A percentile compares a stretch with the other conserved stretches of the same genome.
Evolutionary conservation across 2,113 vertebrate species (phyloP).

Genomic region (Thunnus maccoyii): DNA sequence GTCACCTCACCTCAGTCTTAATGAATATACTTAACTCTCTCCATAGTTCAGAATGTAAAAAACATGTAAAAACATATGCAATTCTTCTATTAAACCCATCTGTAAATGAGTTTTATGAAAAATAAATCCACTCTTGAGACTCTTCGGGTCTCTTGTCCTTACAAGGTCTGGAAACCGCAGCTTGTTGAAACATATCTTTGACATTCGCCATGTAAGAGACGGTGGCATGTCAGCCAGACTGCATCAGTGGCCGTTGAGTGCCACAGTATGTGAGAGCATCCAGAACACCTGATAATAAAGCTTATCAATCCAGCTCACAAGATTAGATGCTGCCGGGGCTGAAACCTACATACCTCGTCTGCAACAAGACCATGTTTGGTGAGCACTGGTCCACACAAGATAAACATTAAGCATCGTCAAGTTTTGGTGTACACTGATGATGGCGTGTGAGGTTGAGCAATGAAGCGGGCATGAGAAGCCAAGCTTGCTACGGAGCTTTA

Average conservation of each 20-base stretch:
- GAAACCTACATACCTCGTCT: slow-evolving; percentile 66
- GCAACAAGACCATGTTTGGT: slow-evolving; percentile 75
- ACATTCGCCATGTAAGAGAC: slow-evolving; percentile 44
- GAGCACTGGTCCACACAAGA: slow-evolving; percentile 56
- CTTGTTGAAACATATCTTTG: slow-evolving; percentile 39
- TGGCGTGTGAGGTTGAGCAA: slow-evolving; percentile 53
- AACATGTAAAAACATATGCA: not conserved
- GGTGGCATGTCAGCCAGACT: slow-evolving; percentile 35
- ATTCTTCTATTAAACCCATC: not conserved
- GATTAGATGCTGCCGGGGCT: slow-evolving; percentile 64
- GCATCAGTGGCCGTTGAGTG: slow-evolving; percentile 44
- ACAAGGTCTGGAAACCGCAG: slow-evolving; percentile 75
- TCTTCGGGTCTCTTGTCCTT: slow-evolving; percentile 41
- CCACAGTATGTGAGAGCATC: slow-evolving; percentile 65
- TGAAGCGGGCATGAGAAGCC: slow-evolving; percentile 55
- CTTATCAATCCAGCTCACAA: slow-evolving; percentile 67
- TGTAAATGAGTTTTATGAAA: not conserved
- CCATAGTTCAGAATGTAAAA: not conserved
- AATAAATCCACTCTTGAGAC: not conserved
- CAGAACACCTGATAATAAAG: slow-evolving; percentile 78
- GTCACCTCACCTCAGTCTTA: slow-evolving; percentile 1
- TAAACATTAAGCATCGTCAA: slow-evolving; percentile 61
- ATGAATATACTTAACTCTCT: not conserved
- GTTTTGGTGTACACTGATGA: slow-evolving; percentile 35
- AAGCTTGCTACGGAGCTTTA: slow-evolving; percentile 59